Percentiles rank a stretch among this genome's conserved stretches.
These are phyloP conservation scores for Callorhinus ursinus DNA, from an alignment of 2,113 vertebrate species.

Conservation along the genomic window DNA sequence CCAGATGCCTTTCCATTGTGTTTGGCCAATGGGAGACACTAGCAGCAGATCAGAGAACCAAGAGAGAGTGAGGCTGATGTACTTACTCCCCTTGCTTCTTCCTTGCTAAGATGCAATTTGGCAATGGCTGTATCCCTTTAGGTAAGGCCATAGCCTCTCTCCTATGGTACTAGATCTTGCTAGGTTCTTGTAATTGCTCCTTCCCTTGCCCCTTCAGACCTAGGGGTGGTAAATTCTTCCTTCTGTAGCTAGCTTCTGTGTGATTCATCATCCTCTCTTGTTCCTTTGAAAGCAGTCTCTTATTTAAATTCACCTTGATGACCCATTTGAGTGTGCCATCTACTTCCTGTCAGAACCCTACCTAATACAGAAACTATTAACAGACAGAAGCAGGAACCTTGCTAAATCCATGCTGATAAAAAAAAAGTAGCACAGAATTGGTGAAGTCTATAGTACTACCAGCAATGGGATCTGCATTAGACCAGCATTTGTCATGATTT, in stretches of 20 bases:
- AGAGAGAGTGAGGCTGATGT: not conserved
- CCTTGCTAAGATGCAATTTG: not conserved
- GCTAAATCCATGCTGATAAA: not conserved
- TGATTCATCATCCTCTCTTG: not conserved
- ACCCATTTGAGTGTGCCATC: not conserved
- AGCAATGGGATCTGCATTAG: not conserved
- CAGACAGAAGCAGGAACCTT: not conserved
- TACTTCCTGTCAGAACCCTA: not conserved
- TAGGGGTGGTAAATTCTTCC: not conserved
- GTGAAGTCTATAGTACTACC: not conserved
- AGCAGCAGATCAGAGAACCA: not conserved
- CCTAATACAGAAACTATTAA: not conserved
- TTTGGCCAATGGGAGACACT: not conserved
- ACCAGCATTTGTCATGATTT: not conserved
- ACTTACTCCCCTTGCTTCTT: not conserved
- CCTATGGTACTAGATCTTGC: not conserved
- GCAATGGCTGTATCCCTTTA: not conserved
- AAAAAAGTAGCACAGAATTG: not conserved
- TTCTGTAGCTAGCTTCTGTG: not conserved
- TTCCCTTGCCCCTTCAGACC: not conserved
- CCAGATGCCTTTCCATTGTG: not conserved
- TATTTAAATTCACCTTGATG: not conserved
- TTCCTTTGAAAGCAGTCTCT: not conserved
- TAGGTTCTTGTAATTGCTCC: not conserved
- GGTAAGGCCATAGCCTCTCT: not conserved